Evolutionary conservation across 2,888 invertebrate genomes (phyloP).

Genomic region (Glyphotaelius pellucidus): DNA sequence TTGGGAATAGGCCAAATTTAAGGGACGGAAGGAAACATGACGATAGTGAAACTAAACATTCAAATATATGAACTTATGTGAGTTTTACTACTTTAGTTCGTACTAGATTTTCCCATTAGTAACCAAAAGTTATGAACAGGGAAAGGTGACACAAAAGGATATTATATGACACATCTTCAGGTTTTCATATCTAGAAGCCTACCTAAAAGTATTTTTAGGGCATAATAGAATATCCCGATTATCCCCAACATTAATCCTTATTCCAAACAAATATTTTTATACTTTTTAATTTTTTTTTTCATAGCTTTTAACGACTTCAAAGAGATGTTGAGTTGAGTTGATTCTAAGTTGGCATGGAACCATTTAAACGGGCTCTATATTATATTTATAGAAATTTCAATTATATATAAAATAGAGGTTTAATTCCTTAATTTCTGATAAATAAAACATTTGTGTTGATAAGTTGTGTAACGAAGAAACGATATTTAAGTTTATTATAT

Average conservation of each 20-base stretch:
- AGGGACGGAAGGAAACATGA: neutral
- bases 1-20: neutral
- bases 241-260: neutral
- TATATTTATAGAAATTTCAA: neutral
- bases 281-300: too few relatives aligned
- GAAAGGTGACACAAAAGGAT: neutral
- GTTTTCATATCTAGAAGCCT: neutral
- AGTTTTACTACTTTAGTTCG: neutral
- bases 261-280: too few relatives aligned
- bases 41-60: neutral
- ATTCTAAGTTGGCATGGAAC: too few relatives aligned
- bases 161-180: neutral
- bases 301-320: too few relatives aligned
- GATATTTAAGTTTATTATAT: too few relatives aligned
- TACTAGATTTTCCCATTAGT: neutral
- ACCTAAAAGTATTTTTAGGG: neutral
- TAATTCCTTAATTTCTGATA: too few relatives aligned
- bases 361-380: neutral
- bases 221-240: neutral
- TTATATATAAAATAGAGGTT: too few relatives aligned
- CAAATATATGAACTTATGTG: neutral
- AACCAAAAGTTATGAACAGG: neutral
- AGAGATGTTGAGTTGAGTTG: too few relatives aligned
- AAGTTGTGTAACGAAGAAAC: too few relatives aligned
- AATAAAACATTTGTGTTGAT: too few relatives aligned